Conservation (phyloP, 2,888 invertebrate species). For the Cephus runcator region DNA sequence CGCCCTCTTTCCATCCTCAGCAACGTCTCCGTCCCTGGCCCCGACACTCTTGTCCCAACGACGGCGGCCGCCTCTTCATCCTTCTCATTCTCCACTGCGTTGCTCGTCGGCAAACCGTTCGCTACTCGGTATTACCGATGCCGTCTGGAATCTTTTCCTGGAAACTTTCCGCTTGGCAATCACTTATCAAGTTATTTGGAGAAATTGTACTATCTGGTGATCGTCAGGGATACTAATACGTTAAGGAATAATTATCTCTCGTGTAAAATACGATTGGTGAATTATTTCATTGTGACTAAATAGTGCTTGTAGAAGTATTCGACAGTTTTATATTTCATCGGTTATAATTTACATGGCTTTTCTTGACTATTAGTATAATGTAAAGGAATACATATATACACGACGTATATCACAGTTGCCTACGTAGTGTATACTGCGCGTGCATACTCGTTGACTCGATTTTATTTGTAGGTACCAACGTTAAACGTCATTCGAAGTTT, state of each 20-base stretch:
- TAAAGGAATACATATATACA: too few relatives aligned
- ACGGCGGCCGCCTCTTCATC: not conserved
- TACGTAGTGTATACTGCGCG: not conserved
- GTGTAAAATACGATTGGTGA: not conserved
- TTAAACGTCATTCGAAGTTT: constrained; percentile 2
- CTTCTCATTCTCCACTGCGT: not conserved
- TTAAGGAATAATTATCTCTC: not conserved
- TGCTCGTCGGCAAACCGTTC: not conserved
- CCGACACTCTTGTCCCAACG: not conserved
- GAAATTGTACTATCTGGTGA: not conserved
- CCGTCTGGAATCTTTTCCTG: constrained; percentile 2
- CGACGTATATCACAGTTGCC: too few relatives aligned
- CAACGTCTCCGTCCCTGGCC: not conserved
- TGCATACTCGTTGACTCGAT: not conserved
- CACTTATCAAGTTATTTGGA: not conserved
- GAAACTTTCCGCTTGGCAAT: not conserved
- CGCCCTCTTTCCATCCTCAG: constrained; percentile 12
- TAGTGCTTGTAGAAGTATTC: not conserved
- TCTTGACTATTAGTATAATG: not conserved
- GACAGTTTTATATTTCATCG: not conserved
- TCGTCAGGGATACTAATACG: not conserved
- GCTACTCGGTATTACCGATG: not conserved
- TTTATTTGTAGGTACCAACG: not conserved
- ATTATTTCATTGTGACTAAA: not conserved
- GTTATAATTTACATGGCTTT: not conserved